These are phyloP conservation scores for Sebastolobus alascanus DNA, from an alignment of 2,797 vertebrate species.

Conservation along the genomic window DNA sequence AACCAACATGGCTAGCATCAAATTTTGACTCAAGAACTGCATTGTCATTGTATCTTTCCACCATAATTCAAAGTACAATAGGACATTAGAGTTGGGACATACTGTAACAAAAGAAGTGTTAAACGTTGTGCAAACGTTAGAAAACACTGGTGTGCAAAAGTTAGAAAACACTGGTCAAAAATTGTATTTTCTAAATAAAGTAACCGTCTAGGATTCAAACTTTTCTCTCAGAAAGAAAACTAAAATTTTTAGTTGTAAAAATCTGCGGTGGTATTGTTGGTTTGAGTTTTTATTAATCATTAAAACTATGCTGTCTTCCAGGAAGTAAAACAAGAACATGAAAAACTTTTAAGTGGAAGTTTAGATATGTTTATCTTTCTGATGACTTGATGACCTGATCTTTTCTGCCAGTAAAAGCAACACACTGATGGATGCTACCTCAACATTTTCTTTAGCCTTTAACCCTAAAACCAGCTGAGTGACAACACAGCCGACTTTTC, in stretches of 20 bases:
- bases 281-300: not conserved
- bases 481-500: slow-evolving; percentile 55
- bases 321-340: not conserved
- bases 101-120: not conserved
- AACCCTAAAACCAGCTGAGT: slow-evolving; percentile 66
- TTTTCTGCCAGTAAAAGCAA: slow-evolving; percentile 28
- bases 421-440: slow-evolving; percentile 55
- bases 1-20: not conserved
- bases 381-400: slow-evolving; percentile 9
- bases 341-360: not conserved
- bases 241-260: not conserved
- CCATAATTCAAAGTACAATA: not conserved
- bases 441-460: slow-evolving; percentile 75
- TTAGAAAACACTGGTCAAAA: not conserved
- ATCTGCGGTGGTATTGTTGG: not conserved
- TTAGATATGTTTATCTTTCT: not conserved
- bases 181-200: not conserved
- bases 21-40: not conserved
- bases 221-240: not conserved
- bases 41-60: not conserved
- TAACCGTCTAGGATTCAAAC: not conserved
- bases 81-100: not conserved
- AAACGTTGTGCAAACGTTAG: slow-evolving; percentile 2
- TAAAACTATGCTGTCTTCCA: not conserved
- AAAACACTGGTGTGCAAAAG: not conserved